Conservation (phyloP, 1,140 invertebrate genomes). For the Reticulitermes speratus region DNA sequence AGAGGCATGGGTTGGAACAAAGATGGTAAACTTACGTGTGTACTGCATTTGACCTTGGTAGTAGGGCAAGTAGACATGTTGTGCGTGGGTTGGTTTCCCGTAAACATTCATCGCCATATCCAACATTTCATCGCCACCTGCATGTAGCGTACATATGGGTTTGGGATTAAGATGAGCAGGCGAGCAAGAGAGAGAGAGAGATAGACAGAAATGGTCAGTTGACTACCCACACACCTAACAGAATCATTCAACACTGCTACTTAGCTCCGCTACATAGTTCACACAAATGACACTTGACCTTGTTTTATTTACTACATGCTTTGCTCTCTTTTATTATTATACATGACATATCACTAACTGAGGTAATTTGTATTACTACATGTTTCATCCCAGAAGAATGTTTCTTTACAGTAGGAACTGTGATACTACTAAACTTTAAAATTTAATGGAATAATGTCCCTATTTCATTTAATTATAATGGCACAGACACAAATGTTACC, state of each 20-base stretch:
- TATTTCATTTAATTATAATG: no score
- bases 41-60: constrained; percentile 75
- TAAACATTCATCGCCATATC: constrained; percentile 64
- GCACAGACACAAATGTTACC: no score
- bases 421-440: no score
- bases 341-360: no score
- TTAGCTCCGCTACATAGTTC: neutral
- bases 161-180: constrained; percentile 27
- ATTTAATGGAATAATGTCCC: no score
- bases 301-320: no score
- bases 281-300: neutral
- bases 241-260: neutral
- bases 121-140: constrained; percentile 67
- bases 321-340: no score
- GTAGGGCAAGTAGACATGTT: constrained; percentile 77
- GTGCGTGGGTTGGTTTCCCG: constrained; percentile 69
- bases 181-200: neutral
- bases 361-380: no score
- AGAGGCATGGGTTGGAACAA: neutral
- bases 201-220: neutral
- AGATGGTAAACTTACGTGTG: constrained; percentile 64
- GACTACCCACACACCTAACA: constrained; percentile 3
- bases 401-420: no score
- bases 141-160: constrained; percentile 29
- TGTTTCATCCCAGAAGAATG: no score